Conservation (phyloP, 2,888 invertebrate genomes). For the Prosapia bicincta region DNA sequence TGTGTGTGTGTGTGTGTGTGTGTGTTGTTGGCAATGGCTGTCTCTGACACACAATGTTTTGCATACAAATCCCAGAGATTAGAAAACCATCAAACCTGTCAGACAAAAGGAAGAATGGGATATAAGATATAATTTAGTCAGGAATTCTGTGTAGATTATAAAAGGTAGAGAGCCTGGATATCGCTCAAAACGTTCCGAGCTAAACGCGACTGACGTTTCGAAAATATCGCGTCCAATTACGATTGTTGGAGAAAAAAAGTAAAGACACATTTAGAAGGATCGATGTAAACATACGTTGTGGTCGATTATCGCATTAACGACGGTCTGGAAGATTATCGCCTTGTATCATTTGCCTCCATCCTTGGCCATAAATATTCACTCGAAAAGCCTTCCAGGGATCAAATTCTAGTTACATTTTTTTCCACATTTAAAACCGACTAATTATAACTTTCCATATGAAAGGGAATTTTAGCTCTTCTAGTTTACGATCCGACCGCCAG, state of each 20-base stretch:
- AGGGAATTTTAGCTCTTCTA: constrained; percentile 1
- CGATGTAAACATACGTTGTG: background rate
- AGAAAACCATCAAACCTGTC: too few species aligned
- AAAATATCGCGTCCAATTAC: background rate
- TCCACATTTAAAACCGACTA: constrained; percentile 30
- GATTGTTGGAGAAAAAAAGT: background rate
- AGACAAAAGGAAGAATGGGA: too few species aligned
- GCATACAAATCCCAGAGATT: too few species aligned
- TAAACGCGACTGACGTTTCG: background rate
- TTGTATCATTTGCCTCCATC: constrained; percentile 10
- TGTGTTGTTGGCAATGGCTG: too few species aligned
- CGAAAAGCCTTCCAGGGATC: constrained; percentile 15
- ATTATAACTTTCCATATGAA: constrained; percentile 29
- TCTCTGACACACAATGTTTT: too few species aligned
- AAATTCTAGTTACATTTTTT: constrained; percentile 30
- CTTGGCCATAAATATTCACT: constrained; percentile 6
- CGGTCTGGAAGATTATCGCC: background rate
- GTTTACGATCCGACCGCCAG: constrained; percentile 22
- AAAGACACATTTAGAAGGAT: background rate
- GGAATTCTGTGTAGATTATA: too few species aligned
- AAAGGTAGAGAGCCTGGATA: background rate
- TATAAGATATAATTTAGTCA: too few species aligned
- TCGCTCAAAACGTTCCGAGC: background rate
- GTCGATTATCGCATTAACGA: background rate
- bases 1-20: too few species aligned